phyloP scores from a whole-genome alignment of 2,888 invertebrate genomes.

The Tachina lurida region DNA sequence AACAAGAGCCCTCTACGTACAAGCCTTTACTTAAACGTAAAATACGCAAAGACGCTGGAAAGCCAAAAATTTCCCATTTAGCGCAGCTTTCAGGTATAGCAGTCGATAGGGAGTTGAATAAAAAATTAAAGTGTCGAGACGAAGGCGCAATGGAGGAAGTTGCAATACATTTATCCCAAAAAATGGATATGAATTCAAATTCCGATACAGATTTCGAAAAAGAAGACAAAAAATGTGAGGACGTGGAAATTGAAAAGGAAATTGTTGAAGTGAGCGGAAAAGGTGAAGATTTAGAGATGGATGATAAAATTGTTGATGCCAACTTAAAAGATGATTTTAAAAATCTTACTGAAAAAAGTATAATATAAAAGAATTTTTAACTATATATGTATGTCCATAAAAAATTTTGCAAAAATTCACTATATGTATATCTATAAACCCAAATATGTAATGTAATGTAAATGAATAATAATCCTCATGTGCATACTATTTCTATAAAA shows the following conservation, averaged over 20 bases:
- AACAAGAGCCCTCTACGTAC: neutral
- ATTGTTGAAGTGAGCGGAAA: no score
- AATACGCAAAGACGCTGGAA: constrained; percentile 79
- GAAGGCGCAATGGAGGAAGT: constrained; percentile 73
- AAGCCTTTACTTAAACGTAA: constrained; percentile 70
- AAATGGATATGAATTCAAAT: constrained; percentile 33
- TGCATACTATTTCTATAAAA: no score
- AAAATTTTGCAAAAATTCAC: no score
- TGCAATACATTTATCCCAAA: constrained; percentile 48
- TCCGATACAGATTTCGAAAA: constrained; percentile 8
- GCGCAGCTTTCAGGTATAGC: constrained; percentile 77
- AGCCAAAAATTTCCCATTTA: constrained; percentile 75
- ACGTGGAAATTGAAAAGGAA: neutral
- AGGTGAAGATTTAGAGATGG: no score
- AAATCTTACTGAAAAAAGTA: no score
- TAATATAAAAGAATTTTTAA: no score
- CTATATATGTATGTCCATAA: no score
- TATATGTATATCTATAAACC: no score
- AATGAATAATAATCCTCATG: no score
- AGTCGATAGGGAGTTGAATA: constrained; percentile 76
- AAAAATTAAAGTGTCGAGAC: constrained; percentile 74
- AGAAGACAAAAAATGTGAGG: neutral
- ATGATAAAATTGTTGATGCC: no score
- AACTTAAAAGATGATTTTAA: no score
- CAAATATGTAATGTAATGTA: no score